phyloP scores from a whole-genome alignment of 2,888 invertebrate genomes.

The Syrphus vitripennis region DNA sequence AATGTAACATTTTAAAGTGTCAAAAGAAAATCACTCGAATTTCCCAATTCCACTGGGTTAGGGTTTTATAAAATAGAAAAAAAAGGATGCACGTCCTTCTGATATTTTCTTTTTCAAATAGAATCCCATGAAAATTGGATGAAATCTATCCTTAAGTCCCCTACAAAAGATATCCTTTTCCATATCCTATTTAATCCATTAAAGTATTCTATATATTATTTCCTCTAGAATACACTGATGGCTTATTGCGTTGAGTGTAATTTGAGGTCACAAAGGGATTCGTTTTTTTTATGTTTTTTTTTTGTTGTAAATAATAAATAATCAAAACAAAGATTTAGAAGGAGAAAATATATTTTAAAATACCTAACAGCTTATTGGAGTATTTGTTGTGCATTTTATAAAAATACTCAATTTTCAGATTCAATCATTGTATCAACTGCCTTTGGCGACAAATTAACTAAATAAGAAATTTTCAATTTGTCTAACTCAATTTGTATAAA shows the following conservation, averaged over 20 bases:
- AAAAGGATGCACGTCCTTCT: slow-evolving; percentile 39
- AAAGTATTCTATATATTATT: slow-evolving; percentile 33
- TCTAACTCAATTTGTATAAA: no score
- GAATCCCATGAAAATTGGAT: slow-evolving; percentile 66
- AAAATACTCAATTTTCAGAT: no score
- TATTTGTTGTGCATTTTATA: no score
- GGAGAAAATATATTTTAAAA: no score
- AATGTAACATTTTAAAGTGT: slow-evolving; percentile 63
- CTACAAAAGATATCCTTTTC: slow-evolving; percentile 46
- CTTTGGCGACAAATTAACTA: no score
- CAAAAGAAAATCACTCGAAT: slow-evolving; percentile 62
- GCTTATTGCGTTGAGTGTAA: slow-evolving; percentile 67
- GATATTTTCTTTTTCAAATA: slow-evolving; percentile 42
- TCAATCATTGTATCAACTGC: no score
- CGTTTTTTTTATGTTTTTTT: slow-evolving; percentile 13
- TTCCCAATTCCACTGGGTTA: slow-evolving; percentile 33
- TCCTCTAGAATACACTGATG: slow-evolving; percentile 55
- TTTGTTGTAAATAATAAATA: background rate
- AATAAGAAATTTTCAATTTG: no score
- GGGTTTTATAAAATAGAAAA: slow-evolving; percentile 7
- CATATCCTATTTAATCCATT: slow-evolving; percentile 67
- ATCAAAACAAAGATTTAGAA: background rate
- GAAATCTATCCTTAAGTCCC: slow-evolving; percentile 61
- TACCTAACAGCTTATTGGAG: no score
- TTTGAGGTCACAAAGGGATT: slow-evolving; percentile 67